Percentiles rank a stretch among this genome's conserved stretches.
These are phyloP conservation scores for Dromaius novaehollandiae DNA, from an alignment of 2,113 vertebrate species.

Conservation along the genomic window DNA sequence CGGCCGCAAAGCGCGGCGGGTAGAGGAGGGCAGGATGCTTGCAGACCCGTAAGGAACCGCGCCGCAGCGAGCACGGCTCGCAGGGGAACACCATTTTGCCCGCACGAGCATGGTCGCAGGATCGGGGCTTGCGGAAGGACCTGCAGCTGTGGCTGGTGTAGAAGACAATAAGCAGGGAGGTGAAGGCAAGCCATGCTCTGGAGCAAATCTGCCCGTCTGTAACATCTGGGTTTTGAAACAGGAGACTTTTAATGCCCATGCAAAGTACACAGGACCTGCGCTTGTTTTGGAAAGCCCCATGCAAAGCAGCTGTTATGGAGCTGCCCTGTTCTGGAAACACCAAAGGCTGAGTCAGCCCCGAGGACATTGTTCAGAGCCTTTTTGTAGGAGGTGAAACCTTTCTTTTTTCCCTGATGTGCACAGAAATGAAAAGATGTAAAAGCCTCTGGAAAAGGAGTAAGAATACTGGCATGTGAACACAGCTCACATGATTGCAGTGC, in stretches of 20 bases:
- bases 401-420: background rate
- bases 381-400: background rate
- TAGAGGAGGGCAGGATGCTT: background rate
- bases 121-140: background rate
- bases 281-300: background rate
- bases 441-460: background rate
- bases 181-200: background rate
- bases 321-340: background rate
- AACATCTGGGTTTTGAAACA: background rate
- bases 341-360: background rate
- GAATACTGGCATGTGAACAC: background rate
- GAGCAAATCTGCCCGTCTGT: no score
- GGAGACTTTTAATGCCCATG: background rate
- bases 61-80: background rate
- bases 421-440: background rate
- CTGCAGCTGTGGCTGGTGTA: background rate
- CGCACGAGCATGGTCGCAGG: background rate
- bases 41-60: background rate
- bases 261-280: background rate
- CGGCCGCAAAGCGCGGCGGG: background rate
- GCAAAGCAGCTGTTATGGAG: background rate
- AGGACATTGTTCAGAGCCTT: background rate
- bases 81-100: background rate
- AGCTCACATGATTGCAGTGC: background rate
- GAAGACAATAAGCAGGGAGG: rapidly evolving